phyloP scores from a whole-genome alignment of 2,797 vertebrate species.

The Limosa lapponica region DNA sequence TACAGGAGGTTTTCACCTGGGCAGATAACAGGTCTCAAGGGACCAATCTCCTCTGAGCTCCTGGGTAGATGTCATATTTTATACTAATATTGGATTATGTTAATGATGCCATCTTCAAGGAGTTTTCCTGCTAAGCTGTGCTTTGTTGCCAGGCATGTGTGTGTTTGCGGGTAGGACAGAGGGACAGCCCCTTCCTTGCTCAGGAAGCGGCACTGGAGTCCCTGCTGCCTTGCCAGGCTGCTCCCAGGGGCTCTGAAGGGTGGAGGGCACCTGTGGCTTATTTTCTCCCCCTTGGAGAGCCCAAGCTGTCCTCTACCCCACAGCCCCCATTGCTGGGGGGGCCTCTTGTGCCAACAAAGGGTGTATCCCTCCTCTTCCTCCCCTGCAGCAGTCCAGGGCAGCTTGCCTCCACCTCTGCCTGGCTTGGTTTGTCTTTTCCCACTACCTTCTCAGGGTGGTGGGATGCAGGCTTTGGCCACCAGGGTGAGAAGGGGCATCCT shows the following conservation, averaged over 20 bases:
- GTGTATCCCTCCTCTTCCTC: background rate
- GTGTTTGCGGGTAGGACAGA: background rate
- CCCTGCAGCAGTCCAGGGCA: background rate
- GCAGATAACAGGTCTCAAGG: background rate
- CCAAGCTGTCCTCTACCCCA: background rate
- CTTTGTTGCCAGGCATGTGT: background rate
- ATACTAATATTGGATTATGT: background rate
- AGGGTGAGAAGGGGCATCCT: background rate
- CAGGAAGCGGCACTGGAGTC: background rate
- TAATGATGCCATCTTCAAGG: background rate
- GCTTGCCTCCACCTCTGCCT: background rate
- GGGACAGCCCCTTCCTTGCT: background rate
- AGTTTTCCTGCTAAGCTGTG: background rate
- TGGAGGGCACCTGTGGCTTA: background rate
- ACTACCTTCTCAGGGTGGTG: rapidly evolving
- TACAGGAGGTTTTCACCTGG: background rate
- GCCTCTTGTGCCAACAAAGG: background rate
- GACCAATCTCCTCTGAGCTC: background rate
- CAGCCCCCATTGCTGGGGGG: background rate
- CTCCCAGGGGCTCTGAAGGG: background rate
- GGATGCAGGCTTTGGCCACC: background rate
- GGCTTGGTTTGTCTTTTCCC: background rate
- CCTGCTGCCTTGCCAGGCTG: background rate
- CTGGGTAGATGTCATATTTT: background rate
- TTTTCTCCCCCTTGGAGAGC: background rate